Percentiles rank a stretch among this genome's conserved stretches.
Conservation (phyloP, 2,113 vertebrate genomes). For the Micromys minutus region DNA sequence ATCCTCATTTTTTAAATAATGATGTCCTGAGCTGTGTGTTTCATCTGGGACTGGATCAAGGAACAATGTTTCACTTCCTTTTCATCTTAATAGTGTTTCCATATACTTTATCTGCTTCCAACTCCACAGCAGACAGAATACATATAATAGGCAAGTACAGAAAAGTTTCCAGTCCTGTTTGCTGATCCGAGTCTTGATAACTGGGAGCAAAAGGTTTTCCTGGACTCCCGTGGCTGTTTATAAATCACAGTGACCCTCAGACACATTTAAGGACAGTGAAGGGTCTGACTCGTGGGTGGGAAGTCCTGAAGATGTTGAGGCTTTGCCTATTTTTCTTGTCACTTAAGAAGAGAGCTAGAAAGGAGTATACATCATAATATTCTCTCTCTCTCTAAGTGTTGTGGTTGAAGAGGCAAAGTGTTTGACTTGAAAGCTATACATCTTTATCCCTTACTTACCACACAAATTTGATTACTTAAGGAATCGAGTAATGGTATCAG, state of each 20-base stretch:
- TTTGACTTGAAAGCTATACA: conserved; percentile 67
- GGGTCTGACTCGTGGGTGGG: conserved; percentile 49
- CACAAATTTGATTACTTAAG: conserved; percentile 67
- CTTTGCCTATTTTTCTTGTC: conserved; percentile 45
- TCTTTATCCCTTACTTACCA: conserved; percentile 60
- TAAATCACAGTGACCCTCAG: conserved; percentile 54
- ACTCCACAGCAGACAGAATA: not conserved
- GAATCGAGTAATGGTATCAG: conserved; percentile 55
- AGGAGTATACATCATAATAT: conserved; percentile 51
- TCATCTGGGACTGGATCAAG: conserved; percentile 6
- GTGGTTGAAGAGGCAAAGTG: conserved; percentile 75
- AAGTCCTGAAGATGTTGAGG: conserved; percentile 54
- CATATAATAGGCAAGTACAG: not conserved
- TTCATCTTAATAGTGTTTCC: not conserved
- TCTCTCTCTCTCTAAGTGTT: conserved; percentile 69
- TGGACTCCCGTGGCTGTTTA: conserved; percentile 57
- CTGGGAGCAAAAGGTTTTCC: conserved; percentile 1
- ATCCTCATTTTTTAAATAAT: not conserved
- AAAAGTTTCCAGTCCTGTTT: conserved; percentile 11
- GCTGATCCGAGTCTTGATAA: conserved; percentile 34
- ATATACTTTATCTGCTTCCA: not conserved
- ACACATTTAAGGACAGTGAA: conserved; percentile 58
- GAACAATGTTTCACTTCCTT: not conserved
- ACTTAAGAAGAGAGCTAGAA: conserved; percentile 62
- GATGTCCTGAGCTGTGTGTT: not conserved